Evolutionary conservation across 2,888 invertebrate genomes (phyloP).

Genomic region (Drosophila anomalata): DNA sequence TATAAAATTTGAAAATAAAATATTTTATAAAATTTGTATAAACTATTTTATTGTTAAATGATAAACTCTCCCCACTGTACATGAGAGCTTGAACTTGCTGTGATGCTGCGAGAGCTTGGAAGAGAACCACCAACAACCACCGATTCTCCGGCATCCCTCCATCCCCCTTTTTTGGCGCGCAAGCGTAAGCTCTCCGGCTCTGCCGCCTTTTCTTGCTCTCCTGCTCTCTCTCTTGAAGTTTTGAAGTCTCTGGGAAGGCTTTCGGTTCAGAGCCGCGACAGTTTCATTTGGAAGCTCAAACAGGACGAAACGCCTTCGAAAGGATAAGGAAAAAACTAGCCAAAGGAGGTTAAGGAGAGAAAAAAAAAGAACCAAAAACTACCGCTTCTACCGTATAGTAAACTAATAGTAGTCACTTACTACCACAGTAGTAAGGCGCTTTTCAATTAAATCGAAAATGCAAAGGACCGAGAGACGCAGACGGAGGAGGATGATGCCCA

Average conservation of each 20-base stretch:
- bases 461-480: background rate
- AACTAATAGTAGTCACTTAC: conserved; percentile 28
- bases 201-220: conserved; percentile 1
- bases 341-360: background rate
- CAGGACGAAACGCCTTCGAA: conserved; percentile 60
- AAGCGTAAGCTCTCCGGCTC: conserved; percentile 58
- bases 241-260: conserved; percentile 24
- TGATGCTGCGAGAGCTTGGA: conserved; percentile 48
- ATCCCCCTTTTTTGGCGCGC: conserved; percentile 71
- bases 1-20: background rate
- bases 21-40: background rate
- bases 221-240: conserved; percentile 41
- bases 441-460: conserved; percentile 22
- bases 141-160: conserved; percentile 32
- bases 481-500: conserved; percentile 9
- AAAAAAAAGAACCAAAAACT: background rate
- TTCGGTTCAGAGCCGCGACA: conserved; percentile 39
- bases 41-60: background rate
- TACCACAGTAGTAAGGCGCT: conserved; percentile 37
- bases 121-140: conserved; percentile 23
- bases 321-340: conserved; percentile 44
- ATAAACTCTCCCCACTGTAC: conserved; percentile 5
- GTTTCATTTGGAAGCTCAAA: conserved; percentile 59
- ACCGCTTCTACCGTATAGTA: conserved; percentile 22
- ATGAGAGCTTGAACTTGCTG: conserved; percentile 60